phyloP scores from a whole-genome alignment of 1,140 invertebrate species.

The Leptinotarsa lineolata region DNA sequence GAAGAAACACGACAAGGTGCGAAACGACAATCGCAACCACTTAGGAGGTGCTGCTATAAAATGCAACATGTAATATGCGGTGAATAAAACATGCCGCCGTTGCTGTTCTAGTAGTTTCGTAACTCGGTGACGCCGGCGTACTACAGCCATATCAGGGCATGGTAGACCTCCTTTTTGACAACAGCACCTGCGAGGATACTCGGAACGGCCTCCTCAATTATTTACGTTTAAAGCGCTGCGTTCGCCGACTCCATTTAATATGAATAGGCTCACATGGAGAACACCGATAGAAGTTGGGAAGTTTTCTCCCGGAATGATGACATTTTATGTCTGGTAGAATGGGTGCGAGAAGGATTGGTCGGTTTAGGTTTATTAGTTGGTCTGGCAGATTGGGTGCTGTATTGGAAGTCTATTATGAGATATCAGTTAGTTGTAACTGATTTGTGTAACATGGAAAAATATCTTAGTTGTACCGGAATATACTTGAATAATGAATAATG shows the following conservation, averaged over 20 bases:
- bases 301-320: too few species aligned
- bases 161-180: constrained; percentile 32
- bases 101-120: constrained; percentile 23
- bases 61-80: constrained; percentile 45
- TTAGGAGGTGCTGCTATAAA: constrained; percentile 38
- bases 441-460: too few species aligned
- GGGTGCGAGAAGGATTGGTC: too few species aligned
- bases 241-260: constrained; percentile 53
- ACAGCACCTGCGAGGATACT: constrained; percentile 52
- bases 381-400: too few species aligned
- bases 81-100: constrained; percentile 43
- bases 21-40: constrained; percentile 32
- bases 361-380: too few species aligned
- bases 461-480: too few species aligned
- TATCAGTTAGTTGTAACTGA: too few species aligned
- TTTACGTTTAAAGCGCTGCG: constrained; percentile 51
- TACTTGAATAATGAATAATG: too few species aligned
- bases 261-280: constrained; percentile 49
- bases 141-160: constrained; percentile 3
- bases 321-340: too few species aligned
- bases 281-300: too few species aligned
- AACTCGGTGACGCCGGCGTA: constrained; percentile 28
- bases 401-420: too few species aligned
- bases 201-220: constrained; percentile 48
- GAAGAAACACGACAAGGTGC: background rate